Base-by-base conservation (phyloP, 2,113 vertebrate species). In the Poeciliopsis retropinna region DNA sequence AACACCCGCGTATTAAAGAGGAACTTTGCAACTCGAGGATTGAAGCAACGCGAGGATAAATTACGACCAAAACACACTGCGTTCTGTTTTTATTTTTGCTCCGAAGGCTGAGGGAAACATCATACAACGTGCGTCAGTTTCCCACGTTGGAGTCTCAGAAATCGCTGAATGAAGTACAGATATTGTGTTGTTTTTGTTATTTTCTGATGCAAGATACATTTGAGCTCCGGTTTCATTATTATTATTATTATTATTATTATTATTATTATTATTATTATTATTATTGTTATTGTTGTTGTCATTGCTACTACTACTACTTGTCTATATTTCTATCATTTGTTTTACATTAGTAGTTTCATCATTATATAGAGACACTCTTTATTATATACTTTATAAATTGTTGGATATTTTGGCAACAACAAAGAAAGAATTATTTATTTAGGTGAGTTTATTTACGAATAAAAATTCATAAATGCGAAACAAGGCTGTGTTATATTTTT, bases 1-100 rank as follows among this genome's bases (percentile, higher is more conserved):
- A 82, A 74, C 74, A 79, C 67, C 63, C 44, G 61, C 13, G 15
- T 73, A 83, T 73, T 79, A 61, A 54, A 85, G 39, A 87, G 31
- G 63, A 82, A 87, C 64, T 13, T 32, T 65, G 64, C 57, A 73
- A 66, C 47, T 64, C 63, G 39, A 34, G 17, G 60, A 69, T 32
- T 60, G 66, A 71, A 77, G 57, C 60, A 34, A 13, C 28, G 32
- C 25, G 25, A n/a, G 76, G 27, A 70, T 47, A 66, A 68, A 75
- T 70, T 32, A 67, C 47, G 47, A 31, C 29, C 57, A 15, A 73
- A 5, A 76, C 17, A 29, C 30, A 69, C 60, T 31, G 32, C 60
- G n/a, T 64, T 47, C 34, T 67, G 64, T 30, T 6, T 13, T 41
- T 68, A 44, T 62, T 67, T 64, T 30, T 1, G 47, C 1, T 65